phyloP scores from a whole-genome alignment of 2,113 vertebrate species.

The Protobothrops mucrosquamatus region DNA sequence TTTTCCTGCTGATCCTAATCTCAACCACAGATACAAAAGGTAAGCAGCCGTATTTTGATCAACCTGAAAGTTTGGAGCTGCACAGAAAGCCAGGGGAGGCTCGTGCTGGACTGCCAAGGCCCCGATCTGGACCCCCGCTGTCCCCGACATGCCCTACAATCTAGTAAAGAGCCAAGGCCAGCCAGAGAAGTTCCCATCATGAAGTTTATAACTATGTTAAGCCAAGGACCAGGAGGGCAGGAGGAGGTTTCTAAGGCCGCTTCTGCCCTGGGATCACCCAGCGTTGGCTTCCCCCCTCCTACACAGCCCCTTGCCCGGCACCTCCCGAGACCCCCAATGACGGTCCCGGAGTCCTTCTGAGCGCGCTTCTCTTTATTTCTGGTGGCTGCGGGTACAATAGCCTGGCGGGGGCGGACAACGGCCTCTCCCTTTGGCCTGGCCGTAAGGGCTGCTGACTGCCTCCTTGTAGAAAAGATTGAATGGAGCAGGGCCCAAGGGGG shows the following conservation, averaged over 20 bases:
- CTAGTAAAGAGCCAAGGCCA: background rate
- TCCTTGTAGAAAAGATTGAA: rapidly evolving
- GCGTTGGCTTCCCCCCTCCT: background rate
- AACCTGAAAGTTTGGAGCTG: background rate
- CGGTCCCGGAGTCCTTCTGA: rapidly evolving
- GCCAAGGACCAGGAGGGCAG: background rate
- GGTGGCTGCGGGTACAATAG: background rate
- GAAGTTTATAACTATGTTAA: background rate
- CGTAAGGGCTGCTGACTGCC: background rate
- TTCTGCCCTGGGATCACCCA: background rate
- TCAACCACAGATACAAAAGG: background rate
- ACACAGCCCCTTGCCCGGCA: background rate
- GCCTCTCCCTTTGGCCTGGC: background rate
- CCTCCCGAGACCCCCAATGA: rapidly evolving
- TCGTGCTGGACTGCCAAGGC: background rate
- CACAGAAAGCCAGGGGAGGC: too few species aligned
- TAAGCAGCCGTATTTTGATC: background rate
- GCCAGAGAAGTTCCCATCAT: background rate
- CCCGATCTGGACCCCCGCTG: background rate
- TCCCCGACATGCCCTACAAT: background rate
- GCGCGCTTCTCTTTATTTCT: constrained; percentile 16
- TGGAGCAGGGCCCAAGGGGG: rapidly evolving
- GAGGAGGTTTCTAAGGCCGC: rapidly evolving
- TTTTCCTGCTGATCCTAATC: background rate
- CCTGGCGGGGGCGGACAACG: background rate